A percentile compares a stretch with the other conserved stretches of the same genome.
phyloP scores from a whole-genome alignment of 2,113 vertebrate genomes.

The Marmota flaviventris region DNA sequence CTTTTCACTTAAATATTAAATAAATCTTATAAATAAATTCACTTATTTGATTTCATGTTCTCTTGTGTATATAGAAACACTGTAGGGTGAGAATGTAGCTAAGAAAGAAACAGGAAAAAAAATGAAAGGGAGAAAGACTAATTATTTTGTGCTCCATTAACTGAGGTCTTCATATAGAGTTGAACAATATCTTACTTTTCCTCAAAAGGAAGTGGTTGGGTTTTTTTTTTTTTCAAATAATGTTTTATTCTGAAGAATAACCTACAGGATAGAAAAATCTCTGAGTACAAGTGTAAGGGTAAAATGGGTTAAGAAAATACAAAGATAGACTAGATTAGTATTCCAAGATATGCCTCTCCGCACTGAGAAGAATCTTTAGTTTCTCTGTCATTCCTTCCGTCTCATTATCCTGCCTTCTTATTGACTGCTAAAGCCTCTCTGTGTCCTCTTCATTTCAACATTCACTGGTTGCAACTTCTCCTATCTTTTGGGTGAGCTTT shows the following conservation, averaged over 20 bases:
- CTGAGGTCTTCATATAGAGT: neutral
- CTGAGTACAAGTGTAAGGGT: neutral
- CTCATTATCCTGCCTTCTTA: neutral
- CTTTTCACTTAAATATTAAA: constrained; percentile 24
- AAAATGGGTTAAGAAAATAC: neutral
- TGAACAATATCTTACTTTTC: neutral
- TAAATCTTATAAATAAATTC: constrained; percentile 16
- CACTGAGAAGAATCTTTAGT: neutral
- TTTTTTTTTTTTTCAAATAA: neutral
- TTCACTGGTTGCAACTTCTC: neutral
- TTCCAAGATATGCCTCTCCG: neutral
- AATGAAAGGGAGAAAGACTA: too few species aligned
- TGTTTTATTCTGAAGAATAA: neutral
- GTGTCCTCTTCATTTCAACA: neutral
- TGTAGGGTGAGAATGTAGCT: neutral
- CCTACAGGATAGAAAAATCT: neutral
- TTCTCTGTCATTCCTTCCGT: neutral
- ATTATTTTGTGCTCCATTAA: neutral
- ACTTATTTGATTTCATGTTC: neutral
- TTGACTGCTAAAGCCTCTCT: neutral
- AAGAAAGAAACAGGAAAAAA: too few species aligned
- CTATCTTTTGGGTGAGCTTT: neutral
- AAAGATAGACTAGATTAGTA: neutral
- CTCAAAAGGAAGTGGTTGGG: neutral
- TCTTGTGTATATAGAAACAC: neutral